Evolutionary conservation across 2,797 vertebrate genomes (phyloP), one percentile per base, ranked within the genome.

Genomic region (Phylloscopus collybita): DNA sequence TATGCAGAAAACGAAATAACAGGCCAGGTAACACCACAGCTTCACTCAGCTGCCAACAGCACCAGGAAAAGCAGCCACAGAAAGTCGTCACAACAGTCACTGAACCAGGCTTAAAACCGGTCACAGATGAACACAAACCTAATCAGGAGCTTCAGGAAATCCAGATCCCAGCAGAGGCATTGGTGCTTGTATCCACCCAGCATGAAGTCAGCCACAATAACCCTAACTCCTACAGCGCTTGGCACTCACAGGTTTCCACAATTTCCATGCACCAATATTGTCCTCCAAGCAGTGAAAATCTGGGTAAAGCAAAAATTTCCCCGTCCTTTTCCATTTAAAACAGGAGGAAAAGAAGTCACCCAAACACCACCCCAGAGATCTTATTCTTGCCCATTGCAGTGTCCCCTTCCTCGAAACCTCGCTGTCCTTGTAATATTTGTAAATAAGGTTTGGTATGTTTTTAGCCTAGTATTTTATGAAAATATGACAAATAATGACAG

Each of bases 121-220:
- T 16, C 65, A 74, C 0, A 0, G 50, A 42, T 29, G 16, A 62
- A 38, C 30, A 86, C 45, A 71, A 61, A 50, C n/a, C 38, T 44
- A 23, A 53, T 19, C 19, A 38, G 54, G 50, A 67, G 13, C 50
- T 69, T n/a, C 66, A 54, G 51, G 86, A 94, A 83, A 86, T 20
- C 32, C 47, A 56, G 29, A 30, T 40, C 20, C 30, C 83, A 80
- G 51, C 54, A 53, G 27, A 51, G 22, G 44, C 1, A 1, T 1
- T 20, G 21, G 36, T 50, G 32, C 4, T 20, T n/a, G 13, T 36
- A 18, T 9, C 40, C 47, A 49, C 10, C 5, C 30, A 53, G 38
- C 44, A 32, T 25, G 56, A 71, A 73, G 6, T 10, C 40, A 64
- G 18, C 5, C 29, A 16, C 0, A 0, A 4, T 22, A 56, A 30